Evolutionary conservation across 2,888 invertebrate species (phyloP).

Genomic region (Pantelozetes paolii): DNA sequence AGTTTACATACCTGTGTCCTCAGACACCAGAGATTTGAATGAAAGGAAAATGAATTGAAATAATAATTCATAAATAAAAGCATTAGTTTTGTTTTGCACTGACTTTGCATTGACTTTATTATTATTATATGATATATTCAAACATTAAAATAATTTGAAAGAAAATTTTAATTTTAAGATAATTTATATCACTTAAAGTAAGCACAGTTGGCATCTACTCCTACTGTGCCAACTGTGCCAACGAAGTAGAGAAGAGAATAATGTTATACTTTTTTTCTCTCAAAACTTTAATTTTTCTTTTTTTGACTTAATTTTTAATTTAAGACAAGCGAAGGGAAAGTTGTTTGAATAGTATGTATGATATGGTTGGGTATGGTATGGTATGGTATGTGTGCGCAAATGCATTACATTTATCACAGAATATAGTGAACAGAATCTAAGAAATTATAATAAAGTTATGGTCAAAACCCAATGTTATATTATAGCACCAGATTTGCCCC

Average conservation of each 20-base stretch:
- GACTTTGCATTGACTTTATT: no score
- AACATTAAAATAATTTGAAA: slow-evolving; percentile 6
- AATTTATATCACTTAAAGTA: slow-evolving; percentile 30
- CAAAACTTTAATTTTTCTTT: slow-evolving; percentile 12
- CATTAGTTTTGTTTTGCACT: no score
- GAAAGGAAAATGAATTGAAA: no score
- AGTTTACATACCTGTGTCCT: no score
- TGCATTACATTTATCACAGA: slow-evolving; percentile 2
- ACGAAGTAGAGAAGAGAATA: not conserved
- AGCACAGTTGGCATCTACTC: slow-evolving; percentile 1
- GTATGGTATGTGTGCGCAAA: slow-evolving; percentile 4
- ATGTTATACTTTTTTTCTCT: not conserved
- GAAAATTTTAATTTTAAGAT: slow-evolving; percentile 31
- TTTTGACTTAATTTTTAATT: slow-evolving; percentile 24
- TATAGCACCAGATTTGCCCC: not conserved
- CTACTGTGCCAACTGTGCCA: slow-evolving; percentile 12
- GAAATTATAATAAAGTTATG: slow-evolving; percentile 14
- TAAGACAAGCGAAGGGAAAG: slow-evolving; percentile 5
- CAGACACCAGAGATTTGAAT: no score
- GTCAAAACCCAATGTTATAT: not conserved
- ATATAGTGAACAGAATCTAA: not conserved
- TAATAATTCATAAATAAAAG: no score
- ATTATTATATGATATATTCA: not conserved
- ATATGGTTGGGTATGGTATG: no score
- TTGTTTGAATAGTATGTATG: no score